phyloP scores from a whole-genome alignment of 30 jellyfish, hydroid and myxozoan genomes.

The Turritopsis dohrnii region DNA sequence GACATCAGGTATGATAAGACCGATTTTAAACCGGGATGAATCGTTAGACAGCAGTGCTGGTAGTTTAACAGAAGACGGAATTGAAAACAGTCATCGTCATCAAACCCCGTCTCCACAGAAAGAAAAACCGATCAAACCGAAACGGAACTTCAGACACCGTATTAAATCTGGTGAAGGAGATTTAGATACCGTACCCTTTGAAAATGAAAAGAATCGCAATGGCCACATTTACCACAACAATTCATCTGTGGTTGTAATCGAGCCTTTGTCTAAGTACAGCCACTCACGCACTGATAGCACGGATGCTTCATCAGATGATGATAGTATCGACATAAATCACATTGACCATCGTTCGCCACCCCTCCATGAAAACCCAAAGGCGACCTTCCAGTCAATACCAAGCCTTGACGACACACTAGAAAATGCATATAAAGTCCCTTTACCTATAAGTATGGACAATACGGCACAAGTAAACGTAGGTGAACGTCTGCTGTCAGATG shows the following conservation, averaged over 20 bases:
- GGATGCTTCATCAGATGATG: background rate
- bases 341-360: background rate
- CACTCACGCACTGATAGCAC: background rate
- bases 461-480: background rate
- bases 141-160: background rate
- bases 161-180: constrained; percentile 2
- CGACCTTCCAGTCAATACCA: background rate
- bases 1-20: background rate
- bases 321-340: background rate
- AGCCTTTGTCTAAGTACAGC: constrained; percentile 6
- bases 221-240: background rate
- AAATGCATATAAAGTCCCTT: background rate
- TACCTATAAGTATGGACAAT: background rate
- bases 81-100: background rate
- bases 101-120: background rate
- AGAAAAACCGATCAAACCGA: background rate
- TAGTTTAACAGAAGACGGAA: constrained; percentile 1
- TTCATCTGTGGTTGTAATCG: background rate
- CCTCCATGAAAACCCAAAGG: background rate
- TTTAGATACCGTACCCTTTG: background rate
- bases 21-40: background rate
- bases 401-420: background rate
- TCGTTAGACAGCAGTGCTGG: background rate
- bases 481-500: background rate
- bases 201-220: background rate